Base-by-base conservation (phyloP, 2,113 vertebrate species). In the Oryzias celebensis region DNA sequence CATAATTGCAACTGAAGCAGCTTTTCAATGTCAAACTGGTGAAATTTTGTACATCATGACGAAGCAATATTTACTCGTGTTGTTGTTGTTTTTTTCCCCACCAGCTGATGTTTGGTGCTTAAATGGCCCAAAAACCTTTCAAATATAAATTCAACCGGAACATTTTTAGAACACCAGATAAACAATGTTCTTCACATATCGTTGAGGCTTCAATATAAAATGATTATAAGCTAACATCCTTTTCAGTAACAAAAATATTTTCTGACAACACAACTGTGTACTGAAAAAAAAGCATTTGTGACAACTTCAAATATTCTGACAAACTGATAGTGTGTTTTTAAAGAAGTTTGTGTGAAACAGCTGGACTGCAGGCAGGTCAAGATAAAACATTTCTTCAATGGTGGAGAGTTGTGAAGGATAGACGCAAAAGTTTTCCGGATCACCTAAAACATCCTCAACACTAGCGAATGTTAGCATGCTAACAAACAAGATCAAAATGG, bases 401-500 rank as follows among this genome's bases (percentile, higher is more conserved):
- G 47, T 41, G 20, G 46, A 24, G 57, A 13, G 20, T 31, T n/a
- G 2, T 36, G 14, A 44, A 54, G 24, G 41, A 46, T 28, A 2
- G 46, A 67, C 24, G 43, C 23, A 0, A 5, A 17, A 1, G 10
- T 47, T 59, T 60, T 36, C 28, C 22, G 36, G 58, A 45, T n/a
- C 36, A 36, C 8, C 23, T 24, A 44, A 50, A 56, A 0, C 24
- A 8, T 13, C 12, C 43, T 44, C 63, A 57, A 65, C 43, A 50
- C 63, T 28, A 1, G 23, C 23, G 42, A 59, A 43, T n/a, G 24
- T 45, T 52, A 44, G 41, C 58, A 45, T 7, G 49, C 55, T 58
- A 71, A 46, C 47, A 58, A 23, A 48, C 36, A n/a, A 43, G 12
- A 36, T 10, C 31, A 10, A 8, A 36, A 22, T 42, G 5, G n/a